Conservation (phyloP, 1,140 invertebrate genomes). For the Drosophila repleta region DNA sequence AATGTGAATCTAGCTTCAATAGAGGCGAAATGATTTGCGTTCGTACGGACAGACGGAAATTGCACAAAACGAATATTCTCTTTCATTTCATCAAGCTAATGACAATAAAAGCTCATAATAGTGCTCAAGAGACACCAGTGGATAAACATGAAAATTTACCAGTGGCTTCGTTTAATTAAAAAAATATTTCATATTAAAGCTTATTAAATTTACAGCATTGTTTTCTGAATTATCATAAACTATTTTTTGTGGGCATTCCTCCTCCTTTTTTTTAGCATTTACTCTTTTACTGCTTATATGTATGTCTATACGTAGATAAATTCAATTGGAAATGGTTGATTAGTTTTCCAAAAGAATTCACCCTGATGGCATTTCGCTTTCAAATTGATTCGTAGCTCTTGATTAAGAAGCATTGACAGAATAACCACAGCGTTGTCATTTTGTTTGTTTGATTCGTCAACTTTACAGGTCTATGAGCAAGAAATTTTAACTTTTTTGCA, state of each 20-base stretch:
- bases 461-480: constrained; percentile 73
- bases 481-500: constrained; percentile 72
- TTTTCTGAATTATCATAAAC: too few species aligned
- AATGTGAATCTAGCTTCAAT: too few species aligned
- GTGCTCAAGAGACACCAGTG: not conserved
- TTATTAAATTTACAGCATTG: too few species aligned
- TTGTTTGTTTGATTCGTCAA: constrained; percentile 72
- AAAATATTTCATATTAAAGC: too few species aligned
- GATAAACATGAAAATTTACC: not conserved
- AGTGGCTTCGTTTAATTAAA: constrained; percentile 15
- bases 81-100: too few species aligned
- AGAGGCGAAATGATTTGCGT: too few species aligned
- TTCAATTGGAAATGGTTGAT: constrained; percentile 71
- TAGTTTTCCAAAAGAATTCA: constrained; percentile 69
- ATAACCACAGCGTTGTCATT: not conserved
- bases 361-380: constrained; percentile 35
- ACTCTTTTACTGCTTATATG: not conserved
- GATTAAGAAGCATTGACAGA: constrained; percentile 43
- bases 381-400: constrained; percentile 73
- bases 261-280: constrained; percentile 1
- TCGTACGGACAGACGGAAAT: too few species aligned
- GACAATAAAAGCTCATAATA: too few species aligned
- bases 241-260: not conserved
- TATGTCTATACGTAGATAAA: constrained; percentile 28
- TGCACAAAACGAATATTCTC: too few species aligned